Percentiles rank a stretch among this genome's conserved stretches.
These are phyloP conservation scores for Rhamphomyia laevipes DNA, from an alignment of 2,888 invertebrate species.

Conservation along the genomic window DNA sequence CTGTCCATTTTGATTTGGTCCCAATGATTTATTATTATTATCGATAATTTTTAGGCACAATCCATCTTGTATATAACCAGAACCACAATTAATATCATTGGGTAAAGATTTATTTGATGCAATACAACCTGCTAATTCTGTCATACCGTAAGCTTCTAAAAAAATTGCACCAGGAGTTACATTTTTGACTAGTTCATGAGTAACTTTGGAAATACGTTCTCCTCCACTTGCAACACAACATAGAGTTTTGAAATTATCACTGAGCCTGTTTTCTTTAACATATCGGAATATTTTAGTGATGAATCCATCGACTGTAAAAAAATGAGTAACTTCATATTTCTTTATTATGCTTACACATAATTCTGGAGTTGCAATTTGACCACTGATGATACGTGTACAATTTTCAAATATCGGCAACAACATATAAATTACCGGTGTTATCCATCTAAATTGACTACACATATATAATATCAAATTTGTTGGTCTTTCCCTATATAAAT, in stretches of 20 bases:
- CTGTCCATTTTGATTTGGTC: conserved; percentile 5
- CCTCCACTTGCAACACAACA: conserved; percentile 1
- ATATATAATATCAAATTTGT: too few relatives aligned
- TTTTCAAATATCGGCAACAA: too few relatives aligned
- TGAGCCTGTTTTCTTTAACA: background rate
- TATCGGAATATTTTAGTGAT: background rate
- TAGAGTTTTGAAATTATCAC: background rate
- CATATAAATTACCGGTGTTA: too few relatives aligned
- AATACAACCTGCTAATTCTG: conserved; percentile 6
- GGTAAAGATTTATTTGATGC: background rate
- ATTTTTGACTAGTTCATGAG: background rate
- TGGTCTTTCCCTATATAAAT: too few relatives aligned
- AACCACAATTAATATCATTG: background rate
- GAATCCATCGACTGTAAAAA: background rate
- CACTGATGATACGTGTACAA: too few relatives aligned
- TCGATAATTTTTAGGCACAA: background rate
- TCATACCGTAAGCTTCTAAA: conserved; percentile 7
- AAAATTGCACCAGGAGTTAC: background rate
- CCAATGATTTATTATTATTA: background rate
- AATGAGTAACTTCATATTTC: conserved; percentile 2
- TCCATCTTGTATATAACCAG: background rate
- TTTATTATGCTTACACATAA: too few relatives aligned
- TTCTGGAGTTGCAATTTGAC: too few relatives aligned
- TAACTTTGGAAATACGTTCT: background rate
- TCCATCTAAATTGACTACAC: too few relatives aligned